Evolutionary conservation across 23 tunicate species (phyloP).

Genomic region (Trididemnum clinides): DNA sequence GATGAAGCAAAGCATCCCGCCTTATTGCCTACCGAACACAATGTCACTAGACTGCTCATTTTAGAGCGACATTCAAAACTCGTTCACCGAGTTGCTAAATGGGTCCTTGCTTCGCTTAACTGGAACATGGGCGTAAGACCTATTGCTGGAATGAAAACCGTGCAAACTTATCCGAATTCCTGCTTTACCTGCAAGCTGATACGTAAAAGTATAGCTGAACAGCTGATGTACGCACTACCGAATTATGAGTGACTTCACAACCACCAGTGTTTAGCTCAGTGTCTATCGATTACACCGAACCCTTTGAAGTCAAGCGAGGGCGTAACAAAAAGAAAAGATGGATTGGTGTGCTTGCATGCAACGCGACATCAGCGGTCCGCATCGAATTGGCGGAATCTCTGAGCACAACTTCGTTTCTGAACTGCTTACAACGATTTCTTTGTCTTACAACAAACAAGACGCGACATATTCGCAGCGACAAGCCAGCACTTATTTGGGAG

Average conservation of each 20-base stretch:
- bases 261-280: background rate
- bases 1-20: background rate
- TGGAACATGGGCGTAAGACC: background rate
- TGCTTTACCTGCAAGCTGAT: background rate
- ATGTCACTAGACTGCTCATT: background rate
- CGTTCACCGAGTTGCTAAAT: background rate
- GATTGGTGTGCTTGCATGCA: background rate
- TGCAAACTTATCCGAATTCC: background rate
- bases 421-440: background rate
- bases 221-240: background rate
- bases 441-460: background rate
- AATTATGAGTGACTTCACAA: background rate
- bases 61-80: background rate
- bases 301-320: slow-evolving; percentile 11
- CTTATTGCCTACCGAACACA: background rate
- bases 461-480: too few species aligned
- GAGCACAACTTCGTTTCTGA: background rate
- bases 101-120: background rate
- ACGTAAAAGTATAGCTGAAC: background rate
- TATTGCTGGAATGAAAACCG: background rate
- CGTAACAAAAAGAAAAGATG: background rate
- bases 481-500: too few species aligned
- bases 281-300: background rate
- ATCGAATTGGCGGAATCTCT: background rate
- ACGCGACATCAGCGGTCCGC: background rate